Evolutionary conservation across 53 echinoderm and acorn worm genomes (phyloP), one percentile per base, ranked within the genome.

Genomic region (Zoroaster sp.): DNA sequence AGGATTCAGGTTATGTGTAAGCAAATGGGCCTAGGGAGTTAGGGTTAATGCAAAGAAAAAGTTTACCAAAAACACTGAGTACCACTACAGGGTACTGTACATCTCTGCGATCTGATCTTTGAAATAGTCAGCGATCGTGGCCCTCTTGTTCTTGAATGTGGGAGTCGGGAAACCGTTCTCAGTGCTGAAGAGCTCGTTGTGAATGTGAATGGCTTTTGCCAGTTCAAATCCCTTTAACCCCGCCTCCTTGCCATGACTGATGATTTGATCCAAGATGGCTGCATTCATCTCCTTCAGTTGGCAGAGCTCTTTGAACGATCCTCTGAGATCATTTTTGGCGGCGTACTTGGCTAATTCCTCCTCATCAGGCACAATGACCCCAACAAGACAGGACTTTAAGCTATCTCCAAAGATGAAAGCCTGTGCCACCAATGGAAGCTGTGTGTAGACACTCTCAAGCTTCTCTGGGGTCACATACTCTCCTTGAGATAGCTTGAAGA

Each of bases 401-500:
- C 96, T 94, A 5, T 94, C 96, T 12, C 96, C 96, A 79, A 91
- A 89, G 39, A 96, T 88, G 89, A 91, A 96, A 5, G 89, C 89
- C 77, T 96, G 94, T 25, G 92, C 90, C n/a, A 96, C 73, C 32
- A 96, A 83, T 18, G 89, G 51, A 74, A 91, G 87, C 44, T 87
- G 69, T 5, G 75, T 49, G 73, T 96, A 96, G 67, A 96, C 66
- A 59, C 89, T 94, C 83, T 96, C 94, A 52, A 96, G 91, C 73
- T 93, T 96, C 89, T 96, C 94, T 32, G 94, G 94, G 10, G 94
- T 94, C 4, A 96, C 88, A 54, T 96, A 94, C 87, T 94, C 96
- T 30, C 96, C 96, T 88, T 96, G 97, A 18, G 97, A 78, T 83
- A 97, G 88, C 86, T 97, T 97, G 92, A 95, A 97, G 80, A 97